Base-by-base conservation (phyloP, 1,140 invertebrate species). In the Drosophila nigrodunni region DNA sequence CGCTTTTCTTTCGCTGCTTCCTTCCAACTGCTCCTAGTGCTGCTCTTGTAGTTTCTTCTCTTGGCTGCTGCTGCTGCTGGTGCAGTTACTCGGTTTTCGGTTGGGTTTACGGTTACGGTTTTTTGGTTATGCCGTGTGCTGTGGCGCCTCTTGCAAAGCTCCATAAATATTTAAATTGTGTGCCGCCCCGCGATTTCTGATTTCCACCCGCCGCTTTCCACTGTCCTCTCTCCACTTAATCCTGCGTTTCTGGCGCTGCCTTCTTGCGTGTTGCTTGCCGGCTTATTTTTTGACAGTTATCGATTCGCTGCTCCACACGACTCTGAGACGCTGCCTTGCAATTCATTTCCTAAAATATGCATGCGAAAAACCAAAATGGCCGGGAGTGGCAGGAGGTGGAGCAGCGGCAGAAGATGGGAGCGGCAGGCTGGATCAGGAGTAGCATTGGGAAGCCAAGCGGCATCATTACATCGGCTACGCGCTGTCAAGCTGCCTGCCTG, bases 221-320 rank as follows among this genome's bases (percentile, higher is more conserved):
- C 6, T 57, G 6, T 6, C 3, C 5, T 7, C 41, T 9, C 15
- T 2, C 13, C 43, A 3, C 41, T 6, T n/a, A 2, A 1, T 8
- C 4, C n/a, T 2, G 44, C 5, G 25, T 55, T 8, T 30, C 6
- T 6, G 15, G 18, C 25, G 21, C 47, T 21, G 25, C 58, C 25
- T 30, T 30, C 58, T 79, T 69, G 78, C 82, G 73, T 87, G 83
- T 80, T 78, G 83, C 80, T 80, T 65, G 73, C 80, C 79, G 80
- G 80, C 83, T 88, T 89, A 89, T 88, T 80, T 89, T 88, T 89
- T 88, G 83, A 88, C 83, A 89, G 77, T 83, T 89, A 88, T 88
- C 85, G 83, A 89, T 88, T 88, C 80, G 54, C 55, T 55, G 75
- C 67, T 64, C 57, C 71, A 76, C 77, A 67, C 62, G 44, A 74